Conservation (phyloP, 2,113 vertebrate species). For the Phrynocephalus versicolor region DNA sequence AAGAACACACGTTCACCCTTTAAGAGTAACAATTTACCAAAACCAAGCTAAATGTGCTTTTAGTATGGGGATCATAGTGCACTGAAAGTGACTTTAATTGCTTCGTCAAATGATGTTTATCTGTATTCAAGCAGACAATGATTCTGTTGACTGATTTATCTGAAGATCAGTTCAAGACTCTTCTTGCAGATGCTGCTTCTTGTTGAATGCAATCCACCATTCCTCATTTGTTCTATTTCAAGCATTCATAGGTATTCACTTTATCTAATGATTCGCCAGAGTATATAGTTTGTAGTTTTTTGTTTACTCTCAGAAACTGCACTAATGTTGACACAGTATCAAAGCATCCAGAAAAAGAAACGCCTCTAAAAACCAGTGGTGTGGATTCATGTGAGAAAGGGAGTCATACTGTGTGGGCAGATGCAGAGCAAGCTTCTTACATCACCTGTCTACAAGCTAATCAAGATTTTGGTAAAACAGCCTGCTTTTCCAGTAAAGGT, state of each 20-base stretch:
- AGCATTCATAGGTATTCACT: background rate
- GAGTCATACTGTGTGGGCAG: constrained; percentile 31
- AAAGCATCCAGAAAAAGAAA: background rate
- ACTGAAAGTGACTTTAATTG: background rate
- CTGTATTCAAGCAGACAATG: background rate
- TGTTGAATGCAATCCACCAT: background rate
- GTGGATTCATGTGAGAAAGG: constrained; percentile 15
- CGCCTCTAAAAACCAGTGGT: background rate
- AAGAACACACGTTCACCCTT: background rate
- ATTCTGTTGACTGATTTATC: constrained; percentile 4
- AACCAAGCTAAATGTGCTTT: background rate
- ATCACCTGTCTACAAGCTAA: constrained; percentile 46
- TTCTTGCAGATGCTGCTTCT: background rate
- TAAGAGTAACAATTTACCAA: background rate
- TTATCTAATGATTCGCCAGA: constrained; percentile 10
- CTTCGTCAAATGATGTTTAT: background rate
- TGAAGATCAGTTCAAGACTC: background rate
- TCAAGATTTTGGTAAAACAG: constrained; percentile 48
- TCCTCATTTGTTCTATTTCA: background rate
- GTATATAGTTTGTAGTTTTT: background rate
- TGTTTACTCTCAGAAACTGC: constrained; percentile 10
- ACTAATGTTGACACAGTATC: background rate
- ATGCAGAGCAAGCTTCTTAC: constrained; percentile 34
- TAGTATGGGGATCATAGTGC: background rate
- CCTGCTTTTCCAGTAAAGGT: constrained; percentile 59